Base-by-base conservation (phyloP, 2,888 invertebrate genomes). In the Cerastis rubricosa region DNA sequence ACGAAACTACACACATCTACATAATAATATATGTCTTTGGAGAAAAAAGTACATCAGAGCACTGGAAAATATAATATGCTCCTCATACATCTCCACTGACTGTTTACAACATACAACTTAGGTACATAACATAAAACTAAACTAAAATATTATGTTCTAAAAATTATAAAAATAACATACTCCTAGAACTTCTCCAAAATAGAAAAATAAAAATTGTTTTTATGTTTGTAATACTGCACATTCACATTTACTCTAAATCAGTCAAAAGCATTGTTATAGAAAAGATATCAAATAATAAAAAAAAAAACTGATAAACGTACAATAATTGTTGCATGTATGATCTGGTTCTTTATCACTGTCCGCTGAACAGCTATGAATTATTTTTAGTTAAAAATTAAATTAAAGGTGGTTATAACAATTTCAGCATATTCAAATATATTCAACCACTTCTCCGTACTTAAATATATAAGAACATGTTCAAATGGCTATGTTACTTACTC, bases 181-280 rank as follows among this genome's bases (percentile, higher is more conserved):
- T 94, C 93, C 94, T 92, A 93, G 89, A 94, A 92, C 86, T 81
- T 91, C 92, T 91, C 89, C 88, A 93, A 92, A 92, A 95, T 95
- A 95, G 93, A 95, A 95, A 96, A 96, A 94, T 93, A 95, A 95
- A 93, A 93, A 93, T 92, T 93, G 91, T 86, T 91, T 87, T 91
- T 88, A 89, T 91, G 90, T 89, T 92, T 95, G 94, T 96, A 96
- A 96, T 96, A 96, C 96, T 96, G 96, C 95, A 95, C 92, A 93
- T 93, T 93, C 93, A 91, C 92, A 93, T 94, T 91, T 95, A 95
- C 91, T 94, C 95, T 96, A 94, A 95, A 95, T 96, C 96, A 96
- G 96, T 96, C 96, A 94, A 94, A 95, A 93, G 92, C 91, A 91
- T 93, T 93, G 91, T 92, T 92, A 92, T 88, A 92, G 85, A 89